Evolutionary conservation across 2,113 vertebrate species (phyloP), one percentile per base, ranked within the genome.

Genomic region (Urocolius indicus): DNA sequence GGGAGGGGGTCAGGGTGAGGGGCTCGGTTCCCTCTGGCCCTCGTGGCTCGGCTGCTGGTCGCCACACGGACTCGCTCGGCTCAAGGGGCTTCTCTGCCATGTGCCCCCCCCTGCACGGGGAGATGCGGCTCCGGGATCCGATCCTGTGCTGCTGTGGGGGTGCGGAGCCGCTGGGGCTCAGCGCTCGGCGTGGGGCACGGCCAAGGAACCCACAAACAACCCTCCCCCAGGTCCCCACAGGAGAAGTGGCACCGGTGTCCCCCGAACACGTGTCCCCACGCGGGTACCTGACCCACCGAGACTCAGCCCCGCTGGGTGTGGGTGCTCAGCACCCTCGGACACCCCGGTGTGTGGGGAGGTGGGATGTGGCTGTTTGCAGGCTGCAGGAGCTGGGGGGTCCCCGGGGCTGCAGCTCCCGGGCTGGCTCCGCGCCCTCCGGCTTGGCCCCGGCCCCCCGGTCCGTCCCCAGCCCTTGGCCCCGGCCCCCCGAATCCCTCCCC

Each of bases 231-330:
- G 13, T 24, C 23, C 32, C 54, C 74, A 16, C 30, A 11, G 38
- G 2, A 1, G 5, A 13, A 6, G 32, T 57, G 69, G 16, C 83
- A 34, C 30, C 9, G 10, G 2, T 21, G 27, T 49, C 8, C 80
- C 49, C 23, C 29, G 12, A 26, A 21, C 8, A 0, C 51, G 2
- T 27, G 46, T 45, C 26, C 29, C 36, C 72, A 57, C 5, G 21
- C 51, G 29, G 30, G 58, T 30, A 54, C 11, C 7, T 46, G 19
- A 22, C 21, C 34, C 66, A 11, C 20, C 1, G 5, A 30, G 41
- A 3, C 22, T 1, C 26, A 26, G 16, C 19, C 30, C 12, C 5
- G 0, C 5, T 0, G n/a, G n/a, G n/a, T n/a, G n/a, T n/a, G 15
- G 23, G 11, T 13, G 65, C 34, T 41, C 71, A 20, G 71, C 66